Evolutionary conservation across 2,797 vertebrate genomes (phyloP).

Genomic region (Helarctos malayanus): DNA sequence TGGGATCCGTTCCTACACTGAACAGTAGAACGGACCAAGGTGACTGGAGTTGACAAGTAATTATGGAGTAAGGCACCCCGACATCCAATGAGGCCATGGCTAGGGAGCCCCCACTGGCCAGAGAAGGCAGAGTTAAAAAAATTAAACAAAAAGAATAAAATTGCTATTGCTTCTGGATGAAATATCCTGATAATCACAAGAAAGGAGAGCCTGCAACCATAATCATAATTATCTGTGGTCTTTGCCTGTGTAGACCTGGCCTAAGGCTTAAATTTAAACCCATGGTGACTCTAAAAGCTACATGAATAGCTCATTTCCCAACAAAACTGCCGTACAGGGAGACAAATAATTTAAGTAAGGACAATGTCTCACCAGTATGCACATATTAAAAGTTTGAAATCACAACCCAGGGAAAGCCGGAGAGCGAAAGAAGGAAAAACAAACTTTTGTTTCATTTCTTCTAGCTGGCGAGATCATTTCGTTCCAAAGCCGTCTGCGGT

Average conservation of each 20-base stretch:
- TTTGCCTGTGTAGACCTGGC: constrained; percentile 44
- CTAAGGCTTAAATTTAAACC: constrained; percentile 57
- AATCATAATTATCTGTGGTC: constrained; percentile 39
- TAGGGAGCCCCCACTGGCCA: background rate
- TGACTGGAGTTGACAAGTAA: background rate
- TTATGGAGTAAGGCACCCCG: background rate
- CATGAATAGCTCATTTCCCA: constrained; percentile 67
- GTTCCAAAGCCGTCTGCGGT: background rate
- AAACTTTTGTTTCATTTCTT: constrained; percentile 10
- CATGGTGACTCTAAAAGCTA: constrained; percentile 43
- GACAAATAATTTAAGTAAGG: constrained; percentile 72
- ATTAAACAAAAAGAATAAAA: constrained; percentile 52
- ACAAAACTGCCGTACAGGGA: constrained; percentile 72
- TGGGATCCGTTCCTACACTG: background rate
- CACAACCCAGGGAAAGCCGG: constrained; percentile 69
- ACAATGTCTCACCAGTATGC: constrained; percentile 21
- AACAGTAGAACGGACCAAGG: background rate
- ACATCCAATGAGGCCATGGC: background rate
- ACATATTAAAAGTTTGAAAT: constrained; percentile 71
- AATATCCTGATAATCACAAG: constrained; percentile 33
- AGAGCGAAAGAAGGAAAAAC: constrained; percentile 2
- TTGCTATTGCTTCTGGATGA: constrained; percentile 46
- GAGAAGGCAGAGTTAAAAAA: background rate
- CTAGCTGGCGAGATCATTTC: background rate
- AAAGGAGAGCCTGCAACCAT: background rate